Evolutionary conservation across 1,140 invertebrate genomes (phyloP).

Genomic region (Polypedilum vanderplanki): DNA sequence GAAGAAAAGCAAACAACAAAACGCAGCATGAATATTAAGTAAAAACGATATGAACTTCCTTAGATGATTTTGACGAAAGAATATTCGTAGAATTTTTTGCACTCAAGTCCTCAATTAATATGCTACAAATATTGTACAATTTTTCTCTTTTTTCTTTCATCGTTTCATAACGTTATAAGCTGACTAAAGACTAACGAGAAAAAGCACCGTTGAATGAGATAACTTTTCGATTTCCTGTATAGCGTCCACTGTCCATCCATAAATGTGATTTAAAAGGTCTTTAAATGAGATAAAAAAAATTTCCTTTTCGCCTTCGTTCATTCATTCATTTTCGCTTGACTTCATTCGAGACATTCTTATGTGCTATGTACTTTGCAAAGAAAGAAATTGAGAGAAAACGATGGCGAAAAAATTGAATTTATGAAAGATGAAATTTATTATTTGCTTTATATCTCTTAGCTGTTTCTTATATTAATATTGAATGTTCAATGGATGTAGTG

Average conservation of each 20-base stretch:
- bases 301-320: neutral
- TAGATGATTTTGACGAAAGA: neutral
- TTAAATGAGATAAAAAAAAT: neutral
- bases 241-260: neutral
- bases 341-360: neutral
- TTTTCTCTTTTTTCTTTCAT: neutral
- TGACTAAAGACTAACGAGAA: neutral
- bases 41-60: neutral
- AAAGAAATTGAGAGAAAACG: neutral
- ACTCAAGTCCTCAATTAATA: neutral
- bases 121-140: constrained; percentile 7
- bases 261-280: constrained; percentile 5
- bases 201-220: neutral
- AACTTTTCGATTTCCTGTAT: neutral
- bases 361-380: neutral
- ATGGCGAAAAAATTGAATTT: neutral
- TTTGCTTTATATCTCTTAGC: neutral
- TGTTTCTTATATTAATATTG: constrained; percentile 20
- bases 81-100: neutral
- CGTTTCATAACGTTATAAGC: neutral
- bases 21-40: constrained; percentile 17
- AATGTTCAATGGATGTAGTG: neutral
- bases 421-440: constrained; percentile 7
- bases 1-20: constrained; percentile 13
- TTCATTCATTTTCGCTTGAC: neutral